Percentiles rank a stretch among this genome's conserved stretches.
Evolutionary conservation across 2,888 invertebrate species (phyloP).

Genomic region (Eupithecia subumbrata): DNA sequence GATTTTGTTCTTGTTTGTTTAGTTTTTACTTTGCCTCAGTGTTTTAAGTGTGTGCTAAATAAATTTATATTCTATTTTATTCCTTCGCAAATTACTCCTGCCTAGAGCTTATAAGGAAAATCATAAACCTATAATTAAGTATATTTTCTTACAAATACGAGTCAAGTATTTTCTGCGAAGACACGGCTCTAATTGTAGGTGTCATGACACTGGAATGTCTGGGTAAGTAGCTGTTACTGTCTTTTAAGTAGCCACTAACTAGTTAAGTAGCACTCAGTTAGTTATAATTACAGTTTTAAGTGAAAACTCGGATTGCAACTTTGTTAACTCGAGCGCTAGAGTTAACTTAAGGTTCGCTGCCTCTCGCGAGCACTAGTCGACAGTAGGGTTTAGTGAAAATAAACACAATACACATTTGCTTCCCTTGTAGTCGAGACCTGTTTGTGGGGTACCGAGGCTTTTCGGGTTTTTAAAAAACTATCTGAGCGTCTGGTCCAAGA

Average conservation of each 20-base stretch:
- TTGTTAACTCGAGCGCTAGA: not conserved
- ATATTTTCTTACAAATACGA: slow-evolving; percentile 7
- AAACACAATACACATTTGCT: not conserved
- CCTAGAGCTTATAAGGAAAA: not conserved
- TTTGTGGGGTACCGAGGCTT: too few relatives aligned
- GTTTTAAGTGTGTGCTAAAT: too few relatives aligned
- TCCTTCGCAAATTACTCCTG: not conserved
- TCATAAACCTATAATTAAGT: slow-evolving; percentile 5
- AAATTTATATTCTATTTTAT: too few relatives aligned
- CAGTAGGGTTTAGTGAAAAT: not conserved
- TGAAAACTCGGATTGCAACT: not conserved
- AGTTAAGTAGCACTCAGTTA: slow-evolving; percentile 30
- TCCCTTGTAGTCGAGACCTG: too few relatives aligned
- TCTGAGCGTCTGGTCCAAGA: too few relatives aligned
- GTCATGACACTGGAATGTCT: not conserved
- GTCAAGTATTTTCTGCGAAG: slow-evolving; percentile 3
- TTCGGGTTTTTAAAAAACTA: too few relatives aligned
- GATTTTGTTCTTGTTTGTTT: too few relatives aligned
- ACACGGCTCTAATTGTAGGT: slow-evolving; percentile 10
- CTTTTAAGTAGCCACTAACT: slow-evolving; percentile 38
- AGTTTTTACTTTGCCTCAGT: too few relatives aligned
- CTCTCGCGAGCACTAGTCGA: not conserved
- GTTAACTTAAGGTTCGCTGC: not conserved
- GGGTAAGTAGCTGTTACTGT: not conserved
- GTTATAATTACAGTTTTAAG: slow-evolving; percentile 39